Evolutionary conservation across 2,888 invertebrate genomes (phyloP).

Genomic region (Megamerina dolium): DNA sequence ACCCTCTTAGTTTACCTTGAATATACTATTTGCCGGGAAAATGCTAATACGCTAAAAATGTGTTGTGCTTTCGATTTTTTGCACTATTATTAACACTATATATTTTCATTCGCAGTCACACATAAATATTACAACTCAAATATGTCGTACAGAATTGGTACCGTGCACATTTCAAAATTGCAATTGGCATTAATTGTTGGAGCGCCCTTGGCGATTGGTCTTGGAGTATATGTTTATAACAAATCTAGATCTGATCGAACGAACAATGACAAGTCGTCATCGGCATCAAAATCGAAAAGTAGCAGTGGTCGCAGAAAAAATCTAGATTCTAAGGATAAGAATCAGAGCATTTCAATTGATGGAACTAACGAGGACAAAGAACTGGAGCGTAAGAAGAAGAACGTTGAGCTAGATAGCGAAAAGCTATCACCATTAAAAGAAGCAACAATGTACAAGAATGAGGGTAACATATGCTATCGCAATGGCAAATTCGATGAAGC

Average conservation of each 20-base stretch:
- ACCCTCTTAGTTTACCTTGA: too few relatives aligned
- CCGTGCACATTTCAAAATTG: slow-evolving; percentile 61
- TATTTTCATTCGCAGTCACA: too few relatives aligned
- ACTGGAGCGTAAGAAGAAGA: slow-evolving; percentile 48
- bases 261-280: neutral
- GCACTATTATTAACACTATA: too few relatives aligned
- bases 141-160: slow-evolving; percentile 30
- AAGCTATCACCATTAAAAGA: slow-evolving; percentile 59
- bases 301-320: slow-evolving; percentile 49
- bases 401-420: slow-evolving; percentile 34
- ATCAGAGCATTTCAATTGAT: slow-evolving; percentile 58
- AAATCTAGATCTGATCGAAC: slow-evolving; percentile 14
- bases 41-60: too few relatives aligned
- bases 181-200: slow-evolving; percentile 79
- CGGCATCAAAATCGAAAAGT: slow-evolving; percentile 6
- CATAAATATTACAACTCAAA: too few relatives aligned
- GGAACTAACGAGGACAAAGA: slow-evolving; percentile 48
- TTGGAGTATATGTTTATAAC: slow-evolving; percentile 61
- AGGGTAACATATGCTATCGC: slow-evolving; percentile 83
- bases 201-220: slow-evolving; percentile 74
- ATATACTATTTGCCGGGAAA: too few relatives aligned
- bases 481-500: slow-evolving; percentile 87
- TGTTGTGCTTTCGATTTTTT: too few relatives aligned
- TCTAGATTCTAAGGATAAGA: slow-evolving; percentile 50
- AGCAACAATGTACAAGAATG: slow-evolving; percentile 75